Evolutionary conservation across 2,888 invertebrate genomes (phyloP).

Genomic region (Eupithecia insigniata): DNA sequence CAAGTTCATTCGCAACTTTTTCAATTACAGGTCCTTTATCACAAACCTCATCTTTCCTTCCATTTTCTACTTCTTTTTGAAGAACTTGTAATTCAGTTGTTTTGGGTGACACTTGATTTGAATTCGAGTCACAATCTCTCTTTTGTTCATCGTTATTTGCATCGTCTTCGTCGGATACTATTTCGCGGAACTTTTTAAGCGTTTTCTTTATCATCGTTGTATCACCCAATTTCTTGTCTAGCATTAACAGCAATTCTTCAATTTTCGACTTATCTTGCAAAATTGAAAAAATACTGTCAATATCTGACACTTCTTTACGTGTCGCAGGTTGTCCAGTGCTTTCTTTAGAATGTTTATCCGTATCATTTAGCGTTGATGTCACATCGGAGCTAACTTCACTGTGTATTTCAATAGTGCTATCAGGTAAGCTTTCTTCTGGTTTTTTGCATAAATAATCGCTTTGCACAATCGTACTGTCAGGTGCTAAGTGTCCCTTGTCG

Average conservation of each 20-base stretch:
- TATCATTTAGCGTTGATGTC: slow-evolving; percentile 43
- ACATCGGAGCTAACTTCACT: slow-evolving; percentile 61
- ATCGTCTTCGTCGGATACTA: slow-evolving; percentile 80
- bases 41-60: not conserved
- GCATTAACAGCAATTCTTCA: slow-evolving; percentile 72
- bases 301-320: slow-evolving; percentile 48
- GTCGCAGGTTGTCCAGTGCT: slow-evolving; percentile 43
- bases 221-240: slow-evolving; percentile 70
- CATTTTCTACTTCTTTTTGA: not conserved
- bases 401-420: slow-evolving; percentile 64
- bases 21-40: slow-evolving; percentile 1
- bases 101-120: not conserved
- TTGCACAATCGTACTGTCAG: slow-evolving; percentile 69
- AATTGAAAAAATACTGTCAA: slow-evolving; percentile 66
- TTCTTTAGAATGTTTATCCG: slow-evolving; percentile 48
- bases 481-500: slow-evolving; percentile 52
- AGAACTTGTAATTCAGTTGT: not conserved
- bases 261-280: slow-evolving; percentile 80
- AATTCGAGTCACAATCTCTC: not conserved
- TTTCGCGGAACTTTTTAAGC: slow-evolving; percentile 83
- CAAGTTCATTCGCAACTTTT: not conserved
- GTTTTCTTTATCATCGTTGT: slow-evolving; percentile 84
- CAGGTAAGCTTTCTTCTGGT: slow-evolving; percentile 53
- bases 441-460: slow-evolving; percentile 48
- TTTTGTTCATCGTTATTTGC: slow-evolving; percentile 25